phyloP scores from a whole-genome alignment of 2,797 vertebrate genomes.

The Adelosebastes latens region DNA sequence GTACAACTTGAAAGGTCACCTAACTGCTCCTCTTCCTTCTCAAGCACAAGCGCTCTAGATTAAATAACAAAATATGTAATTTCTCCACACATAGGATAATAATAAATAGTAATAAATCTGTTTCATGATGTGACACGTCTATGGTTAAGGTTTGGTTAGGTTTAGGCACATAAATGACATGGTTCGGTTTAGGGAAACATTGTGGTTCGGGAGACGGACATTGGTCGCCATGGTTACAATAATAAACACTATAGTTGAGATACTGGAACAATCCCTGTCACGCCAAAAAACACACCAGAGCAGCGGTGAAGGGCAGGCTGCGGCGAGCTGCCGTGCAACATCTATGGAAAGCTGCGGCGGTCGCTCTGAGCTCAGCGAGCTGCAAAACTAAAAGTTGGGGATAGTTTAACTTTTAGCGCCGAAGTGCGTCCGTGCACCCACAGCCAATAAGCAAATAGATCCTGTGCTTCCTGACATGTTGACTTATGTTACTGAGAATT shows the following conservation, averaged over 20 bases:
- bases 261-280: neutral
- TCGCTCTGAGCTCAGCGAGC: too few species aligned
- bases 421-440: too few species aligned
- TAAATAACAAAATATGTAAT: neutral
- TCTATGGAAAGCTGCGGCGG: too few species aligned
- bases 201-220: fast-evolving
- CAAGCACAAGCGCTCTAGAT: neutral
- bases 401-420: too few species aligned
- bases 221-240: neutral
- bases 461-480: too few species aligned
- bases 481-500: too few species aligned
- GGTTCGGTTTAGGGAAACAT: neutral
- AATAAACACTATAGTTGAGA: neutral
- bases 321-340: too few species aligned
- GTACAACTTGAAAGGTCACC: neutral
- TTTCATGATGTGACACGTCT: neutral
- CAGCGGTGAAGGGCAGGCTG: too few species aligned
- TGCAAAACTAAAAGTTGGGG: too few species aligned
- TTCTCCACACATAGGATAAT: neutral
- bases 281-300: too few species aligned
- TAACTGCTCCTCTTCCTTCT: neutral
- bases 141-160: neutral
- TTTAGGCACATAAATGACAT: neutral
- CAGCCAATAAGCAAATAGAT: too few species aligned
- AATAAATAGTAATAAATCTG: neutral